Percentiles rank a stretch among this genome's conserved stretches.
Conservation (phyloP, 2,797 vertebrate genomes). For the Phylloscopus collybita region DNA sequence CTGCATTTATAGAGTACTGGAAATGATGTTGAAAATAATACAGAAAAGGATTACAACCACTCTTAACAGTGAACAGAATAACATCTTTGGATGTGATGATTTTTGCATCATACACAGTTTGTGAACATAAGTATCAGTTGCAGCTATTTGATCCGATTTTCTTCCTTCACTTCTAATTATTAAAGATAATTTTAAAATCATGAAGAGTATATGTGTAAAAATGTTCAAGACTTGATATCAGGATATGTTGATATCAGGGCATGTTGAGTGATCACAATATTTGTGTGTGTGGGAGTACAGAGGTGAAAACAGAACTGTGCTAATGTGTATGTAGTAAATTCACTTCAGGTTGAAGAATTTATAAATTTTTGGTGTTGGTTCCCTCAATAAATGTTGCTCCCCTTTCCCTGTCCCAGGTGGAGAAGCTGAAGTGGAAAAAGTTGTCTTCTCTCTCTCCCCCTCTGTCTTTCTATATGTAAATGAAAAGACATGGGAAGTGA, state of each 20-base stretch:
- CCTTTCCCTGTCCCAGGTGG: not conserved
- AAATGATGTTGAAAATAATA: not conserved
- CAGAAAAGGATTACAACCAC: not conserved
- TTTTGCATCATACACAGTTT: not conserved
- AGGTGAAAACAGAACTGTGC: not conserved
- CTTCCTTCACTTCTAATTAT: not conserved
- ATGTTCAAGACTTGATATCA: not conserved
- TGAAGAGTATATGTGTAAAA: not conserved
- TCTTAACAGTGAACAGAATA: not conserved
- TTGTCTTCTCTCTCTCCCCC: not conserved
- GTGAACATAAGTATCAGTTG: not conserved
- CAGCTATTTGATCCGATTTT: not conserved
- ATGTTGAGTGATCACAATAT: not conserved
- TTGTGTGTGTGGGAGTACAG: not conserved
- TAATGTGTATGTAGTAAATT: not conserved
- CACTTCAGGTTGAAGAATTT: not conserved
- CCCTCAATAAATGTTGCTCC: not conserved
- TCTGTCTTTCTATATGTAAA: not conserved
- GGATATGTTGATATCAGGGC: not conserved
- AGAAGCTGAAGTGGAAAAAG: constrained; percentile 16
- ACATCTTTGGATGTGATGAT: accelerated
- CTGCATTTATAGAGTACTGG: not conserved
- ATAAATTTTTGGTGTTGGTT: not conserved
- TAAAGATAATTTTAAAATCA: not conserved
- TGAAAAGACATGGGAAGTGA: constrained; percentile 29